A percentile compares a stretch with the other conserved stretches of the same genome.
These are phyloP conservation scores for Nothocercus nigrocapillus DNA, from an alignment of 2,113 vertebrate genomes.

Conservation along the genomic window DNA sequence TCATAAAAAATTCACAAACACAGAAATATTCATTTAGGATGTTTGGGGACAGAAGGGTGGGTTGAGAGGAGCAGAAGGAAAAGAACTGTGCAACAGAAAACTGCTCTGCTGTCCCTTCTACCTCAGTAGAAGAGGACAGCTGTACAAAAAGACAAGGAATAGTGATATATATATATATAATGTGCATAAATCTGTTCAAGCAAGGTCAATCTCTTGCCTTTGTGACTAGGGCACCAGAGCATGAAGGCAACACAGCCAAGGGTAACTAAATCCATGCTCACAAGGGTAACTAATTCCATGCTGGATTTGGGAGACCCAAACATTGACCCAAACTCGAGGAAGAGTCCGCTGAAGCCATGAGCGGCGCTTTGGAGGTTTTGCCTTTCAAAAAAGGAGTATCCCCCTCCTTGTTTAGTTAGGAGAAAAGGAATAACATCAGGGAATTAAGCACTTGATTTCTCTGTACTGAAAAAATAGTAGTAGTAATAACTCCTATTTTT, in stretches of 20 bases:
- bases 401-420: neutral
- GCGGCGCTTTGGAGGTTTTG: fast-evolving
- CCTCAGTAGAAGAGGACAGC: neutral
- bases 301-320: no score
- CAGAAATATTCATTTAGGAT: neutral
- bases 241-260: neutral
- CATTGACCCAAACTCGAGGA: no score
- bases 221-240: neutral
- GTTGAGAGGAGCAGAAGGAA: neutral
- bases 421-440: neutral
- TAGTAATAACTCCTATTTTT: neutral
- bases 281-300: no score
- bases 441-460: neutral
- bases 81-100: neutral
- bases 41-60: neutral
- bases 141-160: neutral
- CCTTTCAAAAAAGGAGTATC: neutral
- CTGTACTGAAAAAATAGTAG: neutral
- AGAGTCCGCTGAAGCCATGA: neutral
- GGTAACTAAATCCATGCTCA: no score
- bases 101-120: neutral
- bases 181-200: neutral
- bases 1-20: neutral
- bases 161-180: neutral
- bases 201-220: neutral